These are phyloP conservation scores for Apostichopus californicus DNA, from an alignment of 35 echinoderm and acorn worm species.

Conservation along the genomic window DNA sequence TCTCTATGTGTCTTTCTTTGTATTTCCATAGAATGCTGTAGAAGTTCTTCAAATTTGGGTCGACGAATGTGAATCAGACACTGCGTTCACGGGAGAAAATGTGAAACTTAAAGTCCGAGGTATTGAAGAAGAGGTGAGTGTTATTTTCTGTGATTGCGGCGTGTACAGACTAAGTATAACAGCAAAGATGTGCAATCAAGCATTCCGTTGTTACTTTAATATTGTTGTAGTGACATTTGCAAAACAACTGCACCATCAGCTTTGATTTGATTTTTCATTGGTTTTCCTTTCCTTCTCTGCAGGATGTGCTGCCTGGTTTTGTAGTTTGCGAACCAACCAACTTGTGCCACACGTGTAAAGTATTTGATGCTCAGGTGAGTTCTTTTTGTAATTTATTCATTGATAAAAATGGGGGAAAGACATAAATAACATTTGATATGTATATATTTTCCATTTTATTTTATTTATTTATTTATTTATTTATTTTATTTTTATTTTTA, in stretches of 20 bases:
- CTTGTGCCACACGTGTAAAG: slow-evolving; percentile 84
- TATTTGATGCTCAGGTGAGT: slow-evolving; percentile 96
- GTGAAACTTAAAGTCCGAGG: slow-evolving; percentile 96
- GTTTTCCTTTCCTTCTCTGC: slow-evolving; percentile 25
- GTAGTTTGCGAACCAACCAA: slow-evolving; percentile 82
- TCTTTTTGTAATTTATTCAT: background rate
- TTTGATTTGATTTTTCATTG: background rate
- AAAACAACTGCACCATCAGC: no score
- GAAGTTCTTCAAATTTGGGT: slow-evolving; percentile 85
- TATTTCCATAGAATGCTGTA: slow-evolving; percentile 61
- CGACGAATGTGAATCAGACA: slow-evolving; percentile 82
- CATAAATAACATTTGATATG: no score
- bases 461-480: no score
- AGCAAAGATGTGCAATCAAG: no score
- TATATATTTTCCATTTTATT: no score
- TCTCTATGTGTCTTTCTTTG: background rate
- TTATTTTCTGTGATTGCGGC: no score
- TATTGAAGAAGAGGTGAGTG: slow-evolving; percentile 92
- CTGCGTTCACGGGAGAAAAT: slow-evolving; percentile 82
- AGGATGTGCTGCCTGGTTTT: slow-evolving; percentile 96
- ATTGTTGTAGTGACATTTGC: no score
- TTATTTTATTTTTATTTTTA: no score
- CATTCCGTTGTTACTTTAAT: no score
- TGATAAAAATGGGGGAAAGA: background rate
- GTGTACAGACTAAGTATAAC: no score